A percentile compares a stretch with the other conserved stretches of the same genome.
These are phyloP conservation scores for Oligia fasciuncula DNA, from an alignment of 2,888 invertebrate genomes.

Conservation along the genomic window DNA sequence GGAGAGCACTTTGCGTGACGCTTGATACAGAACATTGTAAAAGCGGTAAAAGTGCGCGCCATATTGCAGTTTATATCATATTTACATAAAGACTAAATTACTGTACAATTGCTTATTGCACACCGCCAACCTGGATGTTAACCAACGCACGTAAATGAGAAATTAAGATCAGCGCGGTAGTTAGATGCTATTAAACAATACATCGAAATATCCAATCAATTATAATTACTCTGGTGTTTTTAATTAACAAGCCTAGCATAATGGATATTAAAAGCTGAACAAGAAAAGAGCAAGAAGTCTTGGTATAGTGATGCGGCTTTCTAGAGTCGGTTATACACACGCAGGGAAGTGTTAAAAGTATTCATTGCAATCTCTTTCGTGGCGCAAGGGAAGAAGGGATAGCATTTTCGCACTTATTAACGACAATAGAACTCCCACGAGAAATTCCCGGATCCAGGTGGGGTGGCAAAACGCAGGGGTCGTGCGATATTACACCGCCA, in stretches of 20 bases:
- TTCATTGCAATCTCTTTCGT: conserved; percentile 71
- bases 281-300: conserved; percentile 14
- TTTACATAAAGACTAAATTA: conserved; percentile 53
- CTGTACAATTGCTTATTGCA: conserved; percentile 34
- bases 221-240: conserved; percentile 41
- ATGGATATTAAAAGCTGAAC: conserved; percentile 20
- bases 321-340: conserved; percentile 13
- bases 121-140: conserved; percentile 22
- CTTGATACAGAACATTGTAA: conserved; percentile 56
- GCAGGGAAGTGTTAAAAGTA: conserved; percentile 44
- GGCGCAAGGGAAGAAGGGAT: conserved; percentile 64
- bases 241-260: conserved; percentile 41
- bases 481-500: conserved; percentile 72
- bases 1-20: conserved; percentile 69
- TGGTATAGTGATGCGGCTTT: conserved; percentile 9
- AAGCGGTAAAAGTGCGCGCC: conserved; percentile 51
- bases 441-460: conserved; percentile 82
- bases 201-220: conserved; percentile 55
- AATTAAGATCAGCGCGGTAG: conserved; percentile 66
- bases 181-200: conserved; percentile 54
- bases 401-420: conserved; percentile 82
- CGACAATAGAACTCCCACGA: conserved; percentile 82
- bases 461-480: conserved; percentile 78
- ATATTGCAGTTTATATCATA: conserved; percentile 48
- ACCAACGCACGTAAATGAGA: conserved; percentile 56